These are phyloP conservation scores for Osmerus mordax DNA, from an alignment of 2,113 vertebrate species.

Conservation along the genomic window DNA sequence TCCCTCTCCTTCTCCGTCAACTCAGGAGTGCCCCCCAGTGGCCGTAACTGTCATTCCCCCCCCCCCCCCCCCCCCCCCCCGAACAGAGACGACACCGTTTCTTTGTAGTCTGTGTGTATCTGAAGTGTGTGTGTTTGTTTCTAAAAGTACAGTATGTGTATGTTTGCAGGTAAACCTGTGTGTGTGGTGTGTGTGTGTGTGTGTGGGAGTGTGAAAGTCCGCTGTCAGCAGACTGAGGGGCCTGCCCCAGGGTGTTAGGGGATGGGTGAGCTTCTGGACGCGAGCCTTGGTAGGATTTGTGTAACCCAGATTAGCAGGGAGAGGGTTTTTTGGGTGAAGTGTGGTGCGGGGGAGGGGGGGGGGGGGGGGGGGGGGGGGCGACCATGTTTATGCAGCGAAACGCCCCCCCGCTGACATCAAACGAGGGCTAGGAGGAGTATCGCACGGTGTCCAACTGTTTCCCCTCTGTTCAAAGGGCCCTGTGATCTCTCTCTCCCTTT, in stretches of 20 bases:
- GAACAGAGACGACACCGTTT: no score
- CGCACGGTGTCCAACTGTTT: slow-evolving; percentile 37
- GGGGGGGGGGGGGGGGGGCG: not conserved
- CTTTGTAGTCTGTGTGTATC: not conserved
- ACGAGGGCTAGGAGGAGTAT: slow-evolving; percentile 10
- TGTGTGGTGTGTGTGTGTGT: not conserved
- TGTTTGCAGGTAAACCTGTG: not conserved
- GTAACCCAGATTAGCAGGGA: slow-evolving; percentile 31
- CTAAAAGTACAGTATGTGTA: not conserved
- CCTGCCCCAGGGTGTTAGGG: not conserved
- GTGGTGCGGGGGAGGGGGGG: not conserved
- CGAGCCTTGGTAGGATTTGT: slow-evolving; percentile 18
- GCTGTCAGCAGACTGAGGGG: not conserved
- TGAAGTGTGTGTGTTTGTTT: slow-evolving; percentile 2
- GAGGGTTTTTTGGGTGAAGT: slow-evolving; percentile 8
- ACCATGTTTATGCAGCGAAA: slow-evolving; percentile 5
- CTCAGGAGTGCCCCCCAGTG: slow-evolving; percentile 2
- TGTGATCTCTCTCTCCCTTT: slow-evolving; percentile 32
- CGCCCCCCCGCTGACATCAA: slow-evolving; percentile 34
- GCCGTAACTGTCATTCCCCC: not conserved
- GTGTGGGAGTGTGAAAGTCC: not conserved
- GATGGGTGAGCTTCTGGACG: not conserved
- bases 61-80: not conserved
- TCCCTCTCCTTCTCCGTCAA: not conserved
- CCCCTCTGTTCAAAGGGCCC: slow-evolving; percentile 36